Percentiles rank a stretch among this genome's conserved stretches.
Conservation (phyloP, 2,888 invertebrate genomes). For the Empis livida region DNA sequence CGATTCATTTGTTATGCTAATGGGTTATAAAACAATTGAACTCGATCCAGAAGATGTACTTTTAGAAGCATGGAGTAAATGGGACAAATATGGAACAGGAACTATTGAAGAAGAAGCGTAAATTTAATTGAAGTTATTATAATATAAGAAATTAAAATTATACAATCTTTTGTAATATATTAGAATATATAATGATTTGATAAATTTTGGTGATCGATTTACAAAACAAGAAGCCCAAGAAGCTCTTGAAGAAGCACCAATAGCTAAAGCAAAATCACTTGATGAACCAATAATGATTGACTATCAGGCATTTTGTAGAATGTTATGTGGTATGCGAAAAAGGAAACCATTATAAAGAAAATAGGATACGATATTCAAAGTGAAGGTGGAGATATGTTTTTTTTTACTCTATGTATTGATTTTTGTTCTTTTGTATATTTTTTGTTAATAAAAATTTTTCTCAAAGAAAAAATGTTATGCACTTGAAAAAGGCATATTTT, state of each 20-base stretch:
- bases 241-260: constrained; percentile 49
- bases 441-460: too few relatives aligned
- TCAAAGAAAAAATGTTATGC: too few relatives aligned
- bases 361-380: too few relatives aligned
- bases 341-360: constrained; percentile 16
- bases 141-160: background rate
- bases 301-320: constrained; percentile 48
- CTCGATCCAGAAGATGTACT: constrained; percentile 52
- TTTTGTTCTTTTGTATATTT: too few relatives aligned
- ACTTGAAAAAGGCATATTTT: too few relatives aligned
- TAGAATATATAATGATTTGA: constrained; percentile 51
- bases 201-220: constrained; percentile 52
- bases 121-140: constrained; percentile 7
- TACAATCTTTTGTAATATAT: too few relatives aligned
- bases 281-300: constrained; percentile 46
- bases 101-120: constrained; percentile 50
- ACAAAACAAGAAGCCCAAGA: constrained; percentile 47
- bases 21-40: constrained; percentile 47
- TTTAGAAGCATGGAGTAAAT: constrained; percentile 47
- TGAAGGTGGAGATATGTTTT: too few relatives aligned
- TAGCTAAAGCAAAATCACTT: constrained; percentile 38
- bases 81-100: constrained; percentile 49
- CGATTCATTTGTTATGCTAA: constrained; percentile 47
- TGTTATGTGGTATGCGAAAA: constrained; percentile 46
- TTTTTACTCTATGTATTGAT: background rate